phyloP scores from a whole-genome alignment of 2,797 vertebrate genomes.

The Orientallactaga sibirica region DNA sequence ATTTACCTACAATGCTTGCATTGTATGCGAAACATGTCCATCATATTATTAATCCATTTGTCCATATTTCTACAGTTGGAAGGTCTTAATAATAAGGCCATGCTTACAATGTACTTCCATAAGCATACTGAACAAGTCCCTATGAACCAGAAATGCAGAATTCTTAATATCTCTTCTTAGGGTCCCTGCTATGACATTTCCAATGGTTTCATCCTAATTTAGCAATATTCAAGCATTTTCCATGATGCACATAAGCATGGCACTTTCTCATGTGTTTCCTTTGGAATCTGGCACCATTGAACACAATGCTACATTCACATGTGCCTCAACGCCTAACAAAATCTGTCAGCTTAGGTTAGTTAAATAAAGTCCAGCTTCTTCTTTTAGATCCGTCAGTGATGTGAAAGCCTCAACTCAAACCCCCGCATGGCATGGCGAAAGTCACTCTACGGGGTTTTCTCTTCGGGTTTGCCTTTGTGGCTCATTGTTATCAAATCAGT shows the following conservation, averaged over 20 bases:
- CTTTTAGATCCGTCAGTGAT: background rate
- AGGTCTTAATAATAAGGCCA: conserved; percentile 67
- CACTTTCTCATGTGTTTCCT: conserved; percentile 18
- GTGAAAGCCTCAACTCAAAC: background rate
- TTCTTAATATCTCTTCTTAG: conserved; percentile 61
- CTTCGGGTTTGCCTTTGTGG: background rate
- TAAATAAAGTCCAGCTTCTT: conserved; percentile 43
- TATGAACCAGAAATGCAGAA: conserved; percentile 64
- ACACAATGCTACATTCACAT: conserved; percentile 48
- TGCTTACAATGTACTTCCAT: conserved; percentile 55
- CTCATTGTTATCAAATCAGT: background rate
- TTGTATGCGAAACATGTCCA: conserved; percentile 71
- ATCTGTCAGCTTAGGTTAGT: conserved; percentile 31
- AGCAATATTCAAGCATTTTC: conserved; percentile 51
- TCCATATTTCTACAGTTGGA: conserved; percentile 64
- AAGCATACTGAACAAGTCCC: conserved; percentile 73
- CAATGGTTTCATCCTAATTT: conserved; percentile 69
- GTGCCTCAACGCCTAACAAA: conserved; percentile 42
- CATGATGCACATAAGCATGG: conserved; percentile 30
- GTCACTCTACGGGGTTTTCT: background rate
- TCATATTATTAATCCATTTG: conserved; percentile 66
- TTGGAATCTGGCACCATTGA: conserved; percentile 42
- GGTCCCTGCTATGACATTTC: conserved; percentile 37
- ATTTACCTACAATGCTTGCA: conserved; percentile 56
- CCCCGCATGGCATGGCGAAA: background rate